Conservation (phyloP, 1,140 invertebrate genomes). For the Bathynomus jamesi region DNA sequence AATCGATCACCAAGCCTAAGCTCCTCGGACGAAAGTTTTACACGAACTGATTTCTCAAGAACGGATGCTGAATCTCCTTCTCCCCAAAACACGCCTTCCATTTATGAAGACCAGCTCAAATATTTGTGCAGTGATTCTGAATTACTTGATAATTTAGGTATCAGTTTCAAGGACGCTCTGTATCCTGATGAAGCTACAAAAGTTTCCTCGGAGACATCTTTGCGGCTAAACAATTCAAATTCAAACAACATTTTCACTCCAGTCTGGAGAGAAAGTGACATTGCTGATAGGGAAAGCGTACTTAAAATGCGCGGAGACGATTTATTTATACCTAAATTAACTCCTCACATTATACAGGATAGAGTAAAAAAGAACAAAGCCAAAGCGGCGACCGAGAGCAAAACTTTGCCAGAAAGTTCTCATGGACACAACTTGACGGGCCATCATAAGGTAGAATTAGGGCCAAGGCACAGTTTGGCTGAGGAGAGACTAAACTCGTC, state of each 20-base stretch:
- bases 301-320: conserved; percentile 25
- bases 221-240: conserved; percentile 32
- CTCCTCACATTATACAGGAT: neutral
- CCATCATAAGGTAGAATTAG: conserved; percentile 12
- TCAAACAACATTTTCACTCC: conserved; percentile 29
- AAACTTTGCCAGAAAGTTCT: neutral
- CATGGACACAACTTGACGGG: neutral
- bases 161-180: neutral
- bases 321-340: conserved; percentile 35
- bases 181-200: conserved; percentile 4
- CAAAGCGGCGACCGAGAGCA: neutral
- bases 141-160: neutral
- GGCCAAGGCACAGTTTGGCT: conserved; percentile 28
- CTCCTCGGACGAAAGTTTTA: conserved; percentile 71
- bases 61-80: conserved; percentile 52
- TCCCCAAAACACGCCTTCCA: conserved; percentile 50
- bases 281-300: conserved; percentile 22
- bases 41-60: conserved; percentile 49
- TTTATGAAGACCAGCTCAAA: conserved; percentile 34
- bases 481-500: conserved; percentile 30
- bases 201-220: conserved; percentile 33
- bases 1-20: conserved; percentile 68
- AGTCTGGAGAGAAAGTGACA: conserved; percentile 33
- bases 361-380: neutral
- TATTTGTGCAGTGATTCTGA: conserved; percentile 30